Conservation (phyloP, 1,140 invertebrate species). For the Lepidurus packardi region DNA sequence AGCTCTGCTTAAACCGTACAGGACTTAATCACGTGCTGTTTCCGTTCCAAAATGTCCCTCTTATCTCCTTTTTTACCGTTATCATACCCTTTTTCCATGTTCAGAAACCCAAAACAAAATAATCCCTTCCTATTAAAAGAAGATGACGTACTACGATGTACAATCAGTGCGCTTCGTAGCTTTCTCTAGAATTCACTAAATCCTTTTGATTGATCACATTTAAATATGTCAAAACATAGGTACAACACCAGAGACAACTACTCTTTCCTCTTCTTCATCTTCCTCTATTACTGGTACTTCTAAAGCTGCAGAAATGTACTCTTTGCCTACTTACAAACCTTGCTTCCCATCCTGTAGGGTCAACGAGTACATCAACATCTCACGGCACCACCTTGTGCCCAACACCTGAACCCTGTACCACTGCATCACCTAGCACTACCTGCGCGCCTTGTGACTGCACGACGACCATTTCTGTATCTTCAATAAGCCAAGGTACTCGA, state of each 20-base stretch:
- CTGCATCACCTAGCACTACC: not conserved
- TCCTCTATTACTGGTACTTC: not conserved
- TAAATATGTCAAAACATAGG: too few relatives aligned
- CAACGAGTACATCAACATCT: not conserved
- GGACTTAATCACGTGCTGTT: too few relatives aligned
- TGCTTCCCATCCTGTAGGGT: not conserved
- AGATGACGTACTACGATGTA: too few relatives aligned
- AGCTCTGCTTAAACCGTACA: too few relatives aligned
- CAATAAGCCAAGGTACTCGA: not conserved
- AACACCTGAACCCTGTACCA: not conserved
- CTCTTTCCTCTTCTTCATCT: constrained; percentile 5
- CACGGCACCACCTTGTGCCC: not conserved
- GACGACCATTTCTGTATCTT: not conserved
- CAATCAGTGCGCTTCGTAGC: too few relatives aligned
- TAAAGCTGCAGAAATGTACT: not conserved
- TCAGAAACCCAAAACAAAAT: too few relatives aligned
- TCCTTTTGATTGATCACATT: too few relatives aligned
- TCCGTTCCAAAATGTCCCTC: too few relatives aligned
- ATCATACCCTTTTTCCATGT: too few relatives aligned
- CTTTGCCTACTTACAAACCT: not conserved
- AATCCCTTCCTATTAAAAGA: too few relatives aligned
- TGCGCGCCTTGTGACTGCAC: not conserved
- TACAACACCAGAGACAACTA: not conserved
- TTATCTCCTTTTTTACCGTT: too few relatives aligned
- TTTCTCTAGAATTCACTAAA: too few relatives aligned